Conservation (phyloP, 2,797 vertebrate species). For the Synaphobranchus kaupii region DNA sequence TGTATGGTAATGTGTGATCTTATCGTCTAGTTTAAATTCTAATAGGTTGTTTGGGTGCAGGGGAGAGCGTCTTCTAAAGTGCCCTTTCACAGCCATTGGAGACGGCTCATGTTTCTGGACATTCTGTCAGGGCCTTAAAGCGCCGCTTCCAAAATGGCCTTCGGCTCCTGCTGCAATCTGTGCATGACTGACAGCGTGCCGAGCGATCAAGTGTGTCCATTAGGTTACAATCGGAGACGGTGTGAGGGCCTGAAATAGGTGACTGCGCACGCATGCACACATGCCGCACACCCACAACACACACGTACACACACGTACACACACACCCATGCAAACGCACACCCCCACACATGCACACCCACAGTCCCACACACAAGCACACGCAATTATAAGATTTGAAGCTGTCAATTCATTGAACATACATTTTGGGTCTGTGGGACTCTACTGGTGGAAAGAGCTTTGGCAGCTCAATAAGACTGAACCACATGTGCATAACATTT, state of each 20-base stretch:
- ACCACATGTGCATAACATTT: background rate
- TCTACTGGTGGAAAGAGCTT: background rate
- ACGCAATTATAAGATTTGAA: background rate
- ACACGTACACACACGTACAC: too few species aligned
- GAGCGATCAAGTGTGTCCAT: conserved; percentile 59
- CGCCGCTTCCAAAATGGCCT: conserved; percentile 60
- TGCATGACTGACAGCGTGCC: conserved; percentile 69
- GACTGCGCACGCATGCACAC: conserved; percentile 53
- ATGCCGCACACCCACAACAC: conserved; percentile 35
- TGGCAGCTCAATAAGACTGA: background rate
- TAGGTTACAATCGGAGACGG: conserved; percentile 60
- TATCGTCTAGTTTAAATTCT: conserved; percentile 42
- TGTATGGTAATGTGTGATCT: conserved; percentile 33
- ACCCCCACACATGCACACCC: conserved; percentile 30
- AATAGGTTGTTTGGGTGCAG: conserved; percentile 57
- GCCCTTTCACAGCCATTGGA: conserved; percentile 58
- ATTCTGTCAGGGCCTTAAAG: conserved; percentile 57
- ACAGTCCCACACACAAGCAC: background rate
- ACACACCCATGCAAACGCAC: too few species aligned
- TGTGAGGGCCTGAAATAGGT: conserved; percentile 46
- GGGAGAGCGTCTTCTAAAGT: conserved; percentile 63
- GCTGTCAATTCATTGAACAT: too few species aligned
- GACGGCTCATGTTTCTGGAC: conserved; percentile 68
- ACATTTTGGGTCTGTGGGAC: too few species aligned
- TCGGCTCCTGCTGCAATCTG: conserved; percentile 67